Evolutionary conservation across 2,113 vertebrate species (phyloP).

Genomic region (Suricata suricatta): DNA sequence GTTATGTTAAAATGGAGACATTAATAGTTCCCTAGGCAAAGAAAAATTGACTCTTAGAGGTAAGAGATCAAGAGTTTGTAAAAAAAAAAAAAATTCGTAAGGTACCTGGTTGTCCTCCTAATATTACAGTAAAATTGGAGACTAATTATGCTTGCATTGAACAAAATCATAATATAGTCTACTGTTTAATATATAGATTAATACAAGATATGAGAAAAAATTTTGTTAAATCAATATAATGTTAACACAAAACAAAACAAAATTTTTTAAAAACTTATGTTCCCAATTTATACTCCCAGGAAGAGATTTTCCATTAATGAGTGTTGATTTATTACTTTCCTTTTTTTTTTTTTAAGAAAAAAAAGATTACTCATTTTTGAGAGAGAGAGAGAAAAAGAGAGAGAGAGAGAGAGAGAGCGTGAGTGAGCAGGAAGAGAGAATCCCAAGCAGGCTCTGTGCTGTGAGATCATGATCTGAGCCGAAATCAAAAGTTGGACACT

Average conservation of each 20-base stretch:
- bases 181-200: neutral
- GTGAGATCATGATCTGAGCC: no score
- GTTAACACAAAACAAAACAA: neutral
- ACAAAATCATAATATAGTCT: neutral
- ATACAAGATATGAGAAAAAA: neutral
- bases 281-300: neutral
- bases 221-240: conserved; percentile 4
- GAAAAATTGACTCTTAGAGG: neutral
- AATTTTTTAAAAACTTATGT: neutral
- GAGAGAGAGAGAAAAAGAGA: no score
- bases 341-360: no score
- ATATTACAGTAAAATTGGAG: conserved; percentile 25
- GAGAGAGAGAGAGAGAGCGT: no score
- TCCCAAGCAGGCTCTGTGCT: no score
- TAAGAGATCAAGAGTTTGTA: neutral
- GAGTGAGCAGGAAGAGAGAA: no score
- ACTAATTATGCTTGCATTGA: neutral
- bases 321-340: neutral
- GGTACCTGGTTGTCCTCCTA: neutral
- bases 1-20: neutral
- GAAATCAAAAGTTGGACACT: no score
- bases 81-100: neutral
- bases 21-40: neutral
- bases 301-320: conserved; percentile 1
- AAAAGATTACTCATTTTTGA: no score